These are phyloP conservation scores for Batillaria attramentaria DNA, from an alignment of 1,140 invertebrate species.

Conservation along the genomic window DNA sequence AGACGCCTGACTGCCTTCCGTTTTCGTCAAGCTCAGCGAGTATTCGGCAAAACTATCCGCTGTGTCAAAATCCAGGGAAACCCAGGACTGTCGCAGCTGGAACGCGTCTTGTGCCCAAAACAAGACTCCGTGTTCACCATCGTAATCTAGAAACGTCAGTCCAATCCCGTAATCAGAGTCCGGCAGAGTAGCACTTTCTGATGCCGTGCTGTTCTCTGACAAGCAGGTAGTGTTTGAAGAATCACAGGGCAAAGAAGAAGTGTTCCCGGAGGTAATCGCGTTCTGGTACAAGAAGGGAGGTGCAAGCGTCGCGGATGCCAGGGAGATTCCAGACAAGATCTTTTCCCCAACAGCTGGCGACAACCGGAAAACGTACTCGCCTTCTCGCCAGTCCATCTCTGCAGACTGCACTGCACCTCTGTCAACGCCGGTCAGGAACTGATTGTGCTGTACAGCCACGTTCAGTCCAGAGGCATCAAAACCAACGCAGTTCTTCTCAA, in stretches of 20 bases:
- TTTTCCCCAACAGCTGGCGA: background rate
- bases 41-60: background rate
- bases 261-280: background rate
- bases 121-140: background rate
- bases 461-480: background rate
- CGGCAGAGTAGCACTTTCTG: background rate
- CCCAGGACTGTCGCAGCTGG: slow-evolving; percentile 7
- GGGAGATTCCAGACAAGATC: background rate
- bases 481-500: background rate
- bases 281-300: background rate
- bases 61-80: background rate
- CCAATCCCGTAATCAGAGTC: background rate
- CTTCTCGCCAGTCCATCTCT: background rate
- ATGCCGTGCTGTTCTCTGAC: background rate
- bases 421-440: background rate
- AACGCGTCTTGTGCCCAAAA: slow-evolving; percentile 22
- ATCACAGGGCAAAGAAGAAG: background rate
- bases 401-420: background rate
- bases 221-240: background rate
- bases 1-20: background rate
- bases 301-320: background rate
- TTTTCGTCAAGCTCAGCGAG: background rate
- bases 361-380: background rate
- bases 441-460: background rate
- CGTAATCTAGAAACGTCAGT: background rate